Base-by-base conservation (phyloP, 1,140 invertebrate species). In the Drosophila oshimai region DNA sequence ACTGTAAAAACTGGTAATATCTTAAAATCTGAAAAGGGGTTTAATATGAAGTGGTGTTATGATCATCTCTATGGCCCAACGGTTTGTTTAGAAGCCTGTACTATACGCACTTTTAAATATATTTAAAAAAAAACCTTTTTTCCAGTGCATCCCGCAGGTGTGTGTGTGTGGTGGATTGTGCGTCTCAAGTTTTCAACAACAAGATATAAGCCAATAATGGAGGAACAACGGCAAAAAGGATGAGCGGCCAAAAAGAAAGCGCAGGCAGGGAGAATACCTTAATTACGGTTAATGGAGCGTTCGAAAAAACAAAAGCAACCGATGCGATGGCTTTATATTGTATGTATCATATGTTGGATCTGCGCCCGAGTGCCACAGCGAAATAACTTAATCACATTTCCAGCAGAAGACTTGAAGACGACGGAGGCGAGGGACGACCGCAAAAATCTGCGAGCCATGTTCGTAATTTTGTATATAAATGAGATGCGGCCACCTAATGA, bases 221-320 rank as follows among this genome's bases (percentile, higher is more conserved):
- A 72, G 77, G 49, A 76, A 70, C 68, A 62, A 42, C 62, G 73
- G 45, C 73, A n/a, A 33, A 69, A 75, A 69, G 81, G 62, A 70
- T 69, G 65, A 60, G 36, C 34, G 64, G 53, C 53, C 57, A 65
- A 88, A 84, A 88, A 78, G 83, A 83, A 89, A 83, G 77, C 77
- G 72, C 80, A 84, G 74, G 65, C 80, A 74, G 58, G 57, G 75
- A 77, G 83, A 88, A 89, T 80, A 88, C 83, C 87, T 90, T 88
- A 90, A 90, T 90, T 90, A 90, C 88, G 88, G 83, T 90, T 90
- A 90, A 89, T 90, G 88, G 81, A 89, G 88, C 88, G 88, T 88
- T 84, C 84, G 47, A 74, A 61, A 70, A 55, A 54, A 64, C 50
- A 55, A 68, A 73, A 73, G 28, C 39, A 54, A 64, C 50, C 45